Conservation (phyloP, 1,140 invertebrate genomes). For the Zophobas atratus region DNA sequence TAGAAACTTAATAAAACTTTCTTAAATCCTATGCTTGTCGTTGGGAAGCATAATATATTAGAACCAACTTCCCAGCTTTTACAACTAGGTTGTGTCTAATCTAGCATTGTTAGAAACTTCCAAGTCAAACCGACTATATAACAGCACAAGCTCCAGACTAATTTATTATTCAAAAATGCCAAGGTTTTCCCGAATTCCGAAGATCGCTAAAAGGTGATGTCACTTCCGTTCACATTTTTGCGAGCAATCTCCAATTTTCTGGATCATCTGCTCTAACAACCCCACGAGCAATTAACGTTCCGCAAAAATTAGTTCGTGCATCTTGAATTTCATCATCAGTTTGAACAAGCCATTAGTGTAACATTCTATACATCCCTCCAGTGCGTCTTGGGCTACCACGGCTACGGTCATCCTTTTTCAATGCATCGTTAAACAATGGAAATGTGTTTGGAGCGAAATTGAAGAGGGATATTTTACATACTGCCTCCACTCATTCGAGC, state of each 20-base stretch:
- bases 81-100: constrained; percentile 9
- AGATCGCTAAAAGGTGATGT: background rate
- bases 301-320: constrained; percentile 28
- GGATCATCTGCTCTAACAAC: constrained; percentile 2
- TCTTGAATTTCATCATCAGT: constrained; percentile 31
- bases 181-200: background rate
- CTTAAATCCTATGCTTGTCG: constrained; percentile 14
- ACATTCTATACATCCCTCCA: constrained; percentile 7
- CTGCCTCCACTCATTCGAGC: constrained; percentile 47
- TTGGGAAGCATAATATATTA: constrained; percentile 24
- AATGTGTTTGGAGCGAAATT: constrained; percentile 40
- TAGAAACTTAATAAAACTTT: constrained; percentile 20
- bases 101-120: constrained; percentile 3
- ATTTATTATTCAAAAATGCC: background rate
- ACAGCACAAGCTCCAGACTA: background rate
- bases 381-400: background rate
- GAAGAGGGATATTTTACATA: constrained; percentile 52
- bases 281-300: constrained; percentile 17
- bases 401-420: constrained; percentile 20
- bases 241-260: background rate
- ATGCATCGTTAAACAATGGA: constrained; percentile 43
- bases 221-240: background rate
- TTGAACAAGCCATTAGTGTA: constrained; percentile 37
- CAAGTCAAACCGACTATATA: background rate
- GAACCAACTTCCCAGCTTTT: constrained; percentile 2